Conservation (phyloP, 1,140 invertebrate genomes). For the Megalonaias nervosa region DNA sequence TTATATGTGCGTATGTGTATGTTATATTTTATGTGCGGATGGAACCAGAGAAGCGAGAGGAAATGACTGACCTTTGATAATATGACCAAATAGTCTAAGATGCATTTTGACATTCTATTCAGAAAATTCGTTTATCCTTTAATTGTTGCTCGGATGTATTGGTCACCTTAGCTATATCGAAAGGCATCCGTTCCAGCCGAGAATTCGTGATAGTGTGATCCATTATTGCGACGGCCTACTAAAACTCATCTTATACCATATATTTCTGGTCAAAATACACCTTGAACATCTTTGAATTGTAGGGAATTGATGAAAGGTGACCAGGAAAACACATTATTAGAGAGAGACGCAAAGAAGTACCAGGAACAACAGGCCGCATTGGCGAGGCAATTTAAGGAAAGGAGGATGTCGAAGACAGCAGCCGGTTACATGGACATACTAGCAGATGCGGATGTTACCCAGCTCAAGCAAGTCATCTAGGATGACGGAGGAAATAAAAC, state of each 20-base stretch:
- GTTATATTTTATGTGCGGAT: too few species aligned
- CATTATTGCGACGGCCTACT: background rate
- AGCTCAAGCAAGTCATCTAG: too few species aligned
- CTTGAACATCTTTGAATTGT: background rate
- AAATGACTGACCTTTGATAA: too few species aligned
- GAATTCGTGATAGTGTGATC: background rate
- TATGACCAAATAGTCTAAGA: too few species aligned
- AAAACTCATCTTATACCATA: background rate
- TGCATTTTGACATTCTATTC: too few species aligned
- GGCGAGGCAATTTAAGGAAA: constrained; percentile 2
- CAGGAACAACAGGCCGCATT: constrained; percentile 17
- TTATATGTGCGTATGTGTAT: too few species aligned
- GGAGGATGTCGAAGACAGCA: constrained; percentile 8
- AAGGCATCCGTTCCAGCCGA: background rate
- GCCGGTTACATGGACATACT: background rate
- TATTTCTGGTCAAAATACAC: background rate
- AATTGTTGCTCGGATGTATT: too few species aligned
- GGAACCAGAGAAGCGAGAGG: too few species aligned
- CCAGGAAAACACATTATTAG: constrained; percentile 15
- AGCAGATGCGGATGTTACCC: too few species aligned
- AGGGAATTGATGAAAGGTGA: constrained; percentile 33
- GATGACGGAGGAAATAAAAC: too few species aligned
- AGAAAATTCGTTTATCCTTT: too few species aligned
- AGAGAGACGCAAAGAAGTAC: constrained; percentile 20
- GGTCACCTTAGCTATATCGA: too few species aligned